A percentile compares a stretch with the other conserved stretches of the same genome.
phyloP scores from a whole-genome alignment of 2,888 invertebrate species.

The Mesopsocus fuscifrons region DNA sequence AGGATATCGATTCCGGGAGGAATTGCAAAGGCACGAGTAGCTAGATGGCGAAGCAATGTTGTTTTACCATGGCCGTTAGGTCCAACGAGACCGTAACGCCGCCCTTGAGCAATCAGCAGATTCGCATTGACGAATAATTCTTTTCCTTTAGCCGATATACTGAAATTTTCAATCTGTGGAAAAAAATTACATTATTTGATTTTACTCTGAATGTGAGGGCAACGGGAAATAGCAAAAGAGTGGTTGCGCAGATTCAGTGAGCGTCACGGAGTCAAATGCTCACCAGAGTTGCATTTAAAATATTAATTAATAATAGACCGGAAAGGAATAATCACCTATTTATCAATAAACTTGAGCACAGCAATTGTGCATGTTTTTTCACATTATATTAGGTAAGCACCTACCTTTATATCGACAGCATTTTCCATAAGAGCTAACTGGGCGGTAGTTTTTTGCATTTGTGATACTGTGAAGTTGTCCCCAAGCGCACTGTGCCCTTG shows the following conservation, averaged over 20 bases:
- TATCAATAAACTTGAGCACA: too few relatives aligned
- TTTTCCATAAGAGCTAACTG: slow-evolving; percentile 70
- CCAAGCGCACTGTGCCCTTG: slow-evolving; percentile 78
- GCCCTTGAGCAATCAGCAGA: slow-evolving; percentile 76
- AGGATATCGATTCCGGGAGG: slow-evolving; percentile 92
- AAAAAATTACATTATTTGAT: slow-evolving; percentile 27
- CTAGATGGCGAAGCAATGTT: slow-evolving; percentile 82
- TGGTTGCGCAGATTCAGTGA: too few relatives aligned
- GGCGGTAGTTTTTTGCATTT: slow-evolving; percentile 42
- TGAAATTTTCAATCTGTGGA: slow-evolving; percentile 98
- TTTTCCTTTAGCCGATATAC: slow-evolving; percentile 92
- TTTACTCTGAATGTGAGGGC: too few relatives aligned
- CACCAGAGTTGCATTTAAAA: too few relatives aligned
- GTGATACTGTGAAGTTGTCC: slow-evolving; percentile 89
- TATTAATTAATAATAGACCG: too few relatives aligned
- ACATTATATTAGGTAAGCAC: too few relatives aligned
- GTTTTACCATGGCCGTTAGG: slow-evolving; percentile 99
- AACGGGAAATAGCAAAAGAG: too few relatives aligned
- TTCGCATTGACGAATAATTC: slow-evolving; percentile 93
- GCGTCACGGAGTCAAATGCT: too few relatives aligned
- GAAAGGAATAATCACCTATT: too few relatives aligned
- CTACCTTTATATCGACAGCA: slow-evolving; percentile 88
- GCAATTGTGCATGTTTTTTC: too few relatives aligned
- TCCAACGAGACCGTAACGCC: slow-evolving; percentile 93
- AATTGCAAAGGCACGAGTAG: slow-evolving; percentile 75